These are phyloP conservation scores for Urosaurus nigricauda DNA, from an alignment of 2,797 vertebrate species.

Conservation along the genomic window DNA sequence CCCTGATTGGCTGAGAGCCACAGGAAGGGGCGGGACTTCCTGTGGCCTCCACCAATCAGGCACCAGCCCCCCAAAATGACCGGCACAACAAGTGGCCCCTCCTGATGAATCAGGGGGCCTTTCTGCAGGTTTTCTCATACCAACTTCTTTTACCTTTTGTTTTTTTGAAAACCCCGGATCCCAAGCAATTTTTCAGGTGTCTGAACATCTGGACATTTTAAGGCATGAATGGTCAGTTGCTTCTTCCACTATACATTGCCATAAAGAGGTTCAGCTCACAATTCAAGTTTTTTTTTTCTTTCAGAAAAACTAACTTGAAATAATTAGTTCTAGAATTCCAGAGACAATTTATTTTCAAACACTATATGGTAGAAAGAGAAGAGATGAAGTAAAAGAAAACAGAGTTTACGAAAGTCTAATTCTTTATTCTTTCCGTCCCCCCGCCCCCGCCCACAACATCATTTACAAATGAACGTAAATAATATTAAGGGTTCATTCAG, in stretches of 20 bases:
- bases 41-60: too few species aligned
- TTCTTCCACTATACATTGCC: conserved; percentile 52
- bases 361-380: not conserved
- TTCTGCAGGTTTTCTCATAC: too few species aligned
- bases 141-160: not conserved
- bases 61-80: too few species aligned
- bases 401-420: not conserved
- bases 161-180: conserved; percentile 59
- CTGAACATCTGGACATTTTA: conserved; percentile 40
- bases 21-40: too few species aligned
- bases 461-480: too few species aligned
- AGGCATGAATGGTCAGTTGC: conserved; percentile 22
- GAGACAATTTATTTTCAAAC: not conserved
- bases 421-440: not conserved
- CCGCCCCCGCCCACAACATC: too few species aligned
- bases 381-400: not conserved
- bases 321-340: too few species aligned
- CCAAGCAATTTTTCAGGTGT: conserved; percentile 61
- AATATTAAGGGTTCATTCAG: too few species aligned
- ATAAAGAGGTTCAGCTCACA: conserved; percentile 20
- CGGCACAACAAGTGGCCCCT: too few species aligned
- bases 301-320: conserved; percentile 13
- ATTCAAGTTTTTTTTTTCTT: conserved; percentile 2
- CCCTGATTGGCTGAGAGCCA: too few species aligned
- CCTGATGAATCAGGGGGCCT: too few species aligned